phyloP scores from a whole-genome alignment of 2,888 invertebrate genomes.

The Ceraclea dissimilis region DNA sequence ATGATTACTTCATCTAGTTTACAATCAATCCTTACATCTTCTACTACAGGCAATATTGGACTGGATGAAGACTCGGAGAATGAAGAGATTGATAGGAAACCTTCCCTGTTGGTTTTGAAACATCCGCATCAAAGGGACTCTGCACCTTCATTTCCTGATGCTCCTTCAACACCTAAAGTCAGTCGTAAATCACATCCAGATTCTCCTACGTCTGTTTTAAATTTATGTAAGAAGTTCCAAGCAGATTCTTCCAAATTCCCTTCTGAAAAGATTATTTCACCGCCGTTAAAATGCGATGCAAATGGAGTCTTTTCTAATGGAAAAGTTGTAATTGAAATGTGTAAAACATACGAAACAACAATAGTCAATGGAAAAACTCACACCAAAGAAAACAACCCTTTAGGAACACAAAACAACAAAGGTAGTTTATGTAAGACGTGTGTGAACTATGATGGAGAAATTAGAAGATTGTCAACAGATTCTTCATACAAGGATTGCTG shows the following conservation, averaged over 20 bases:
- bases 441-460: constrained; percentile 17
- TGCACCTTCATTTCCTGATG: constrained; percentile 52
- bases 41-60: not conserved
- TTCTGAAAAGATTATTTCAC: constrained; percentile 13
- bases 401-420: constrained; percentile 12
- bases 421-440: constrained; percentile 9
- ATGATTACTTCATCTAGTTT: constrained; percentile 39
- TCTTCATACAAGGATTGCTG: constrained; percentile 30
- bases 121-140: constrained; percentile 43
- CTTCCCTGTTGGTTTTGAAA: constrained; percentile 39
- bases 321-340: constrained; percentile 18
- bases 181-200: constrained; percentile 51
- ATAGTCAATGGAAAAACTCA: constrained; percentile 17
- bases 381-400: constrained; percentile 23
- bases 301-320: constrained; percentile 17
- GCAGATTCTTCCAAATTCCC: constrained; percentile 42
- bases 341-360: constrained; percentile 18
- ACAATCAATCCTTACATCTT: constrained; percentile 30
- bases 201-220: constrained; percentile 45
- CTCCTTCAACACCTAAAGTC: constrained; percentile 60
- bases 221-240: constrained; percentile 49
- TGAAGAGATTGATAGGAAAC: constrained; percentile 30
- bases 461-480: constrained; percentile 14
- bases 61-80: constrained; percentile 33
- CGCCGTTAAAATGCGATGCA: constrained; percentile 17